phyloP scores from a whole-genome alignment of 2,113 vertebrate genomes.

The Myrmophylax atrothorax region DNA sequence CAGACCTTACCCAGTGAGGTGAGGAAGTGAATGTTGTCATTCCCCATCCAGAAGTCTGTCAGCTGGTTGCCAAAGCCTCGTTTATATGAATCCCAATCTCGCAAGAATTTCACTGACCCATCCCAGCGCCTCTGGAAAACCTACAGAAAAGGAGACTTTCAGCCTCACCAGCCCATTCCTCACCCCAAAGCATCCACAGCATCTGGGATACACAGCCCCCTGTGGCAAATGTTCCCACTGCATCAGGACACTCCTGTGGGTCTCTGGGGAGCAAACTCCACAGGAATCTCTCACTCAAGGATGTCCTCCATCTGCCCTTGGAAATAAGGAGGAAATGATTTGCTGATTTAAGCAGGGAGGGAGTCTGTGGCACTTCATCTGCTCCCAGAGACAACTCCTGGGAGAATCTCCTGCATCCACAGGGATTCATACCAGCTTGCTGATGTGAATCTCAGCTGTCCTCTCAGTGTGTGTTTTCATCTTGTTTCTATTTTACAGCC shows the following conservation, averaged over 20 bases:
- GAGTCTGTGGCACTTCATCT: neutral
- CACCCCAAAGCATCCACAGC: neutral
- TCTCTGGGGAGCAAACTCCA: neutral
- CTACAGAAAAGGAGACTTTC: neutral
- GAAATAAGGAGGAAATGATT: neutral
- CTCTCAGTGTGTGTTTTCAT: neutral
- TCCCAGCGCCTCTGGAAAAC: constrained; percentile 64
- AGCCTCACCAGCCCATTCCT: neutral
- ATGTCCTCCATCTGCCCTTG: neutral
- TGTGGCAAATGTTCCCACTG: neutral
- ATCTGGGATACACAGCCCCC: rapidly evolving
- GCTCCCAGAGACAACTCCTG: neutral
- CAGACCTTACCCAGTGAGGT: constrained; percentile 40
- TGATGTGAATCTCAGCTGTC: neutral
- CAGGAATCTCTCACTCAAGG: neutral
- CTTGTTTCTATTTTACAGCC: neutral
- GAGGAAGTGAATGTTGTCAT: constrained; percentile 66
- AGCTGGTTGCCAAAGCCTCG: constrained; percentile 69
- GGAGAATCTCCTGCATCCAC: neutral
- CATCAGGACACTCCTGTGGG: neutral
- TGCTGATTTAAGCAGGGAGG: neutral
- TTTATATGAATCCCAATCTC: constrained; percentile 61
- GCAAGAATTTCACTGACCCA: constrained; percentile 64
- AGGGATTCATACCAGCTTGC: neutral
- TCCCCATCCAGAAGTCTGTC: constrained; percentile 73